Conservation (phyloP, 2,888 invertebrate species). For the Diaprepes abbreviatus region DNA sequence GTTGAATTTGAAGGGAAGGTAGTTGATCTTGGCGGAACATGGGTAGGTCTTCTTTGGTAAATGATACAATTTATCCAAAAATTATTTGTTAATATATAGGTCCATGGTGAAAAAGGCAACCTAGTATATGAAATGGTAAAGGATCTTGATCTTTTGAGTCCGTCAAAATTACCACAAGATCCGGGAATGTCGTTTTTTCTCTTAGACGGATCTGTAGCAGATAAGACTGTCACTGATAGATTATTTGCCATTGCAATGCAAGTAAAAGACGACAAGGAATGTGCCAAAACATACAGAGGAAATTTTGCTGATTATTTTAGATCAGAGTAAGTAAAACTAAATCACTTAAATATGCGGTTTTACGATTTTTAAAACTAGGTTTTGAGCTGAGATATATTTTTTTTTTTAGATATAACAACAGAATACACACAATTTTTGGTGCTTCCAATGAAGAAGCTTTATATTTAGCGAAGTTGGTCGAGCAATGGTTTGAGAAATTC, state of each 20-base stretch:
- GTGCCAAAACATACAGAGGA: constrained; percentile 51
- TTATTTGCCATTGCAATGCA: constrained; percentile 55
- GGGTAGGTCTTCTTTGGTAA: constrained; percentile 59
- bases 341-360: too few species aligned
- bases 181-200: constrained; percentile 56
- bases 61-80: too few species aligned
- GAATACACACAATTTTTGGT: constrained; percentile 53
- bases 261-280: constrained; percentile 56
- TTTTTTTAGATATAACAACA: constrained; percentile 56
- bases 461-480: constrained; percentile 51
- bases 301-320: constrained; percentile 62
- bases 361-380: too few species aligned
- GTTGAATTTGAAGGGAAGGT: constrained; percentile 56
- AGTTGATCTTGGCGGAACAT: constrained; percentile 65
- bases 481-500: constrained; percentile 63
- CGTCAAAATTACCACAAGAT: constrained; percentile 63
- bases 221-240: constrained; percentile 58
- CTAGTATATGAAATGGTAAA: constrained; percentile 62
- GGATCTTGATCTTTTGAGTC: constrained; percentile 58
- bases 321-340: constrained; percentile 59
- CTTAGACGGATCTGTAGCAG: constrained; percentile 57
- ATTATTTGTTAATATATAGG: too few species aligned
- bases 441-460: not conserved
- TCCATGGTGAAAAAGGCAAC: constrained; percentile 65
- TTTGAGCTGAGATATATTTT: not conserved